phyloP scores from a whole-genome alignment of 2,888 invertebrate species.

The Archips xylosteana region DNA sequence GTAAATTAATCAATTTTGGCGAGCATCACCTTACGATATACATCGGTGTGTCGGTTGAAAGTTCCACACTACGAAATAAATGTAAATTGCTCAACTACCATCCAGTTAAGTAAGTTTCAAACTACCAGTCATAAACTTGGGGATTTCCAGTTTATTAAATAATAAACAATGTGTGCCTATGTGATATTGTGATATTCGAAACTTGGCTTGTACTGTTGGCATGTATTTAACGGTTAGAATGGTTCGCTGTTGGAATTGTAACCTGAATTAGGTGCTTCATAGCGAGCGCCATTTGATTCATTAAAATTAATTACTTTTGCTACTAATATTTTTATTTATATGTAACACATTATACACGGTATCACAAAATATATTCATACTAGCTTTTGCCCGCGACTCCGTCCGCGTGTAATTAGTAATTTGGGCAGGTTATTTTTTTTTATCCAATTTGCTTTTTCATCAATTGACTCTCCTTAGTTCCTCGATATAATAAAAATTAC shows the following conservation, averaged over 20 bases:
- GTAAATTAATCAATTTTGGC: slow-evolving; percentile 20
- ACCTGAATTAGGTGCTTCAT: not conserved
- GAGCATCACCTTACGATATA: slow-evolving; percentile 21
- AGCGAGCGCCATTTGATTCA: too few relatives aligned
- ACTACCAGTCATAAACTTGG: slow-evolving; percentile 60
- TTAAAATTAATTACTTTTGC: too few relatives aligned
- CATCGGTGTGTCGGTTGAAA: slow-evolving; percentile 7
- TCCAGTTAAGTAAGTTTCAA: slow-evolving; percentile 61
- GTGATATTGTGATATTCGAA: slow-evolving; percentile 5
- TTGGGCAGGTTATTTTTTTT: too few relatives aligned
- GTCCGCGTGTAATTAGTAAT: too few relatives aligned
- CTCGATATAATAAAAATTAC: too few relatives aligned
- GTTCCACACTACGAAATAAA: slow-evolving; percentile 53
- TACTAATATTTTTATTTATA: too few relatives aligned
- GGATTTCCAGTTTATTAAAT: slow-evolving; percentile 65
- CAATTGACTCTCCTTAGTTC: too few relatives aligned
- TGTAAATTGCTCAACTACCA: slow-evolving; percentile 58
- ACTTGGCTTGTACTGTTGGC: not conserved
- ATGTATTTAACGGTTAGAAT: slow-evolving; percentile 9
- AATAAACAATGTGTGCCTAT: slow-evolving; percentile 57
- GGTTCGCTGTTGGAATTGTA: not conserved
- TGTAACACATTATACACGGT: too few relatives aligned
- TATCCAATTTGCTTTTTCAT: too few relatives aligned
- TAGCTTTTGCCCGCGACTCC: too few relatives aligned
- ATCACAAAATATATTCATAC: too few relatives aligned